Evolutionary conservation across 2,888 invertebrate species (phyloP).

Genomic region (Brachypalpus laphriformis): DNA sequence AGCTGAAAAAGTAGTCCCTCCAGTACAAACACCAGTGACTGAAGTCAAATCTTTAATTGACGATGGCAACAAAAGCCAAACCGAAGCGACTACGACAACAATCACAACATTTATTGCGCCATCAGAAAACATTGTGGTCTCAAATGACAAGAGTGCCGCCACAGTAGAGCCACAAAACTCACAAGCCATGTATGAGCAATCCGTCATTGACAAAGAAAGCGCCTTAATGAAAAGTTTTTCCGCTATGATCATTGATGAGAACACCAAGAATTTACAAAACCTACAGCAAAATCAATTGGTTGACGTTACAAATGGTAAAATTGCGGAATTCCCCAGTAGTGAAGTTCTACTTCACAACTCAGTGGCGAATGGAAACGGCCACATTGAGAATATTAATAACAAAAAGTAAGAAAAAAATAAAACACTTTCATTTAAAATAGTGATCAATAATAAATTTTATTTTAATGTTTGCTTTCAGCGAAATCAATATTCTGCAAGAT

Average conservation of each 20-base stretch:
- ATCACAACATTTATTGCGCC: conserved; percentile 52
- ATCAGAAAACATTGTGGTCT: conserved; percentile 52
- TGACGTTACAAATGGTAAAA: conserved; percentile 81
- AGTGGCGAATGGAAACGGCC: conserved; percentile 82
- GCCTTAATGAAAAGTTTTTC: conserved; percentile 82
- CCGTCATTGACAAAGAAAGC: conserved; percentile 82
- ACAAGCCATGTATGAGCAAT: conserved; percentile 82
- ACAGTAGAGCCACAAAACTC: conserved; percentile 77
- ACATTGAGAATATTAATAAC: conserved; percentile 82
- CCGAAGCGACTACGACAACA: conserved; percentile 54
- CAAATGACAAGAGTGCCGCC: conserved; percentile 31
- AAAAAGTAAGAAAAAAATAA: conserved; percentile 79
- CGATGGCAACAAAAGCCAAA: conserved; percentile 63
- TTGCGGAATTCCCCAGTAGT: conserved; percentile 75
- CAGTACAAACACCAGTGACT: conserved; percentile 62
- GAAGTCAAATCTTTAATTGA: conserved; percentile 56
- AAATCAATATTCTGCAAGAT: conserved; percentile 81
- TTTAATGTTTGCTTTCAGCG: conserved; percentile 76
- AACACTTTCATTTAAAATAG: neutral
- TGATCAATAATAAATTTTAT: neutral
- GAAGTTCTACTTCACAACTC: conserved; percentile 75
- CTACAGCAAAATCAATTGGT: conserved; percentile 75
- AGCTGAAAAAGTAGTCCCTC: conserved; percentile 73
- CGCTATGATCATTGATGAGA: conserved; percentile 82
- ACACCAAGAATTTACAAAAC: conserved; percentile 80